Evolutionary conservation across 1,140 invertebrate genomes (phyloP), one percentile per base, ranked within the genome.

Genomic region (Nylanderia fulva): DNA sequence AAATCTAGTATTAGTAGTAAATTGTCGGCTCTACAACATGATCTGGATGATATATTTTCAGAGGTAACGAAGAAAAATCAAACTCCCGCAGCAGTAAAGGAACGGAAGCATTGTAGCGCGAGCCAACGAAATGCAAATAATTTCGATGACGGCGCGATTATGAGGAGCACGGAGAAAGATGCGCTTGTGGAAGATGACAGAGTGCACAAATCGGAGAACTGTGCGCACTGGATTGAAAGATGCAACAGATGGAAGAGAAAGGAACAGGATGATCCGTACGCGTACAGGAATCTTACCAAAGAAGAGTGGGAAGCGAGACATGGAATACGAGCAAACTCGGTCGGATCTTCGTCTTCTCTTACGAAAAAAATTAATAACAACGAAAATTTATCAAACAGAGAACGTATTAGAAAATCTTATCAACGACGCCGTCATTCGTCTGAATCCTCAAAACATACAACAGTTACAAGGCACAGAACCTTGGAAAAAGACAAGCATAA

Each of bases 301-400:
- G 94, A 95, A 64, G 94, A 95, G 76, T 95, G 94, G 94, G 93
- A 94, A 6, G 94, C 93, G 0, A 93, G 90, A 29, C 92, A 94
- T 33, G 91, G 91, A 2, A 86, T 88, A 1, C 75, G 86, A 0
- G 85, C 89, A 6, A 6, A 7, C 11, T 63, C 69, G 45, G 4
- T 56, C n/a, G n/a, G n/a, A 7, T 11, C 69, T 24, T 2, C 64
- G 0, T 18, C 58, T 24, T 58, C 33, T 27, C 6, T 13, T 5
- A n/a, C 24, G 6, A 39, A 36, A 36, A n/a, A 1, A 4, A 52
- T 27, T 1, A 63, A 3, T 24, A 24, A 8, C 13, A n/a, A 60
- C 2, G 64, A 45, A 2, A 21, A 11, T 21, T n/a, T 33, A 56
- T 36, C 36, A 18, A 24, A 11, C 3, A 39, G 11, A 69, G 27